Evolutionary conservation across 2,797 vertebrate species (phyloP).

Genomic region (Miopithecus talapoin): DNA sequence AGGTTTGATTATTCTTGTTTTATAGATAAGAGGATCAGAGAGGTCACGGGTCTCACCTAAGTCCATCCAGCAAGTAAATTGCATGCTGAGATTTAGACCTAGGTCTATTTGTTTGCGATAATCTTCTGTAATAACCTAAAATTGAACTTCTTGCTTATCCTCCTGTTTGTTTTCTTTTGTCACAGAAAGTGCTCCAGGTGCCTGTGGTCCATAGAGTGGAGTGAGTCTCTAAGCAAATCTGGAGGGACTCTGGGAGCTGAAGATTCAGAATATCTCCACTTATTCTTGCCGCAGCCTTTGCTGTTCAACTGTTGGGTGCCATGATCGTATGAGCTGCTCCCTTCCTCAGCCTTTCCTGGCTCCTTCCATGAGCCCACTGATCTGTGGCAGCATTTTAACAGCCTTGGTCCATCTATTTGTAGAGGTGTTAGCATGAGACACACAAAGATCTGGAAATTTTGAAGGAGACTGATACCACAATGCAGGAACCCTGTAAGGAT

Average conservation of each 20-base stretch:
- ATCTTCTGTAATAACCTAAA: not conserved
- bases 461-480: not conserved
- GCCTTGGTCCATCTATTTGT: not conserved
- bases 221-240: not conserved
- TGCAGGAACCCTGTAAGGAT: not conserved
- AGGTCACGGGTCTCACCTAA: too few species aligned
- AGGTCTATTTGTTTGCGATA: not conserved
- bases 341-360: not conserved
- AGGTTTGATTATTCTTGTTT: not conserved
- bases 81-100: not conserved
- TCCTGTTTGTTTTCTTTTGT: not conserved
- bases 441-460: not conserved
- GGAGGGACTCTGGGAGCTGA: not conserved
- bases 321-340: too few species aligned
- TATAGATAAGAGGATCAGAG: not conserved
- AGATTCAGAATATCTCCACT: not conserved
- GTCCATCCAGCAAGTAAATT: not conserved
- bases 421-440: not conserved
- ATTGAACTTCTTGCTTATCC: not conserved
- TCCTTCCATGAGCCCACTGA: not conserved
- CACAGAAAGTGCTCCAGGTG: not conserved
- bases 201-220: not conserved
- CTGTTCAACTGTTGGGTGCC: not conserved
- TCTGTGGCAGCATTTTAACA: not conserved
- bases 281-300: not conserved